phyloP scores from a whole-genome alignment of 1,140 invertebrate genomes.

The Muscidifurax raptorellus region DNA sequence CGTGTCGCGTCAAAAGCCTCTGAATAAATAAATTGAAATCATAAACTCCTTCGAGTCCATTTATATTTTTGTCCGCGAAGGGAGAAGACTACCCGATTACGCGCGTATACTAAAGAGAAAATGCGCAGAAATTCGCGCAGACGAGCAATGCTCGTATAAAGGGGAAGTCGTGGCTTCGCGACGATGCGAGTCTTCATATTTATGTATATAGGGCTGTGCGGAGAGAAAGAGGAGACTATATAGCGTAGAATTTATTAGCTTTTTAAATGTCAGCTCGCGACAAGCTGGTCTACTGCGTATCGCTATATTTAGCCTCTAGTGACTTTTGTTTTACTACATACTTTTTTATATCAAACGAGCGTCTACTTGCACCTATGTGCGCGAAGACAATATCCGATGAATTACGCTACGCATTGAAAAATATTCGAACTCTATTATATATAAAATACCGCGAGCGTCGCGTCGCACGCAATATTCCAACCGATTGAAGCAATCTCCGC shows the following conservation, averaged over 20 bases:
- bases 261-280: neutral
- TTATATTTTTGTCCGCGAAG: constrained; percentile 4
- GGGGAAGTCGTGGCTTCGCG: neutral
- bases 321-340: no score
- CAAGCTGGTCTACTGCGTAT: neutral
- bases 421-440: no score
- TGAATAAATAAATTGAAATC: neutral
- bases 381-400: no score
- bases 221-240: no score
- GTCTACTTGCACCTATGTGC: no score
- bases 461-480: neutral
- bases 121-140: neutral
- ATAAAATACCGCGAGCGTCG: no score
- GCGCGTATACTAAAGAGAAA: neutral
- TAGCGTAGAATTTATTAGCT: neutral
- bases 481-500: neutral
- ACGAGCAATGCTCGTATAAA: neutral
- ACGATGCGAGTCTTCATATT: neutral
- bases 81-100: neutral
- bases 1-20: neutral
- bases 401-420: no score
- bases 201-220: neutral
- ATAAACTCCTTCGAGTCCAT: neutral
- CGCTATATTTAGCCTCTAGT: neutral
- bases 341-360: no score